Evolutionary conservation across 2,797 vertebrate genomes (phyloP), one percentile per base, ranked within the genome.

Genomic region (Acrocephalus scirpaceus): DNA sequence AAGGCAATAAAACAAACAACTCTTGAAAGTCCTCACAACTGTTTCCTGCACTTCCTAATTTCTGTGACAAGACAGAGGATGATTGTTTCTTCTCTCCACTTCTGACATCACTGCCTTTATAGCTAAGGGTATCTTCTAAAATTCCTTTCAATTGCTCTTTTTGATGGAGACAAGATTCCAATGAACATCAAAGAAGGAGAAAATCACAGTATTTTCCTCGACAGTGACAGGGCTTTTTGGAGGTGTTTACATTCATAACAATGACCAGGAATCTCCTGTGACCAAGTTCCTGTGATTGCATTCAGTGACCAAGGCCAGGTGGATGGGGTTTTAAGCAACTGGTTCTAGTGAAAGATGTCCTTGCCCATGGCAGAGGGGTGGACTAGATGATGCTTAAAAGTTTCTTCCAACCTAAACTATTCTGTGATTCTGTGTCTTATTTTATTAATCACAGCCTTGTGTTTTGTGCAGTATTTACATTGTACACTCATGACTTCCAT

Each of bases 401-500:
- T 36, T 18, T 40, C 40, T 10, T 83, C 65, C 22, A 57, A 32
- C 19, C 19, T 38, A 58, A 75, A 66, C 13, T 20, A 13, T 45
- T 74, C 66, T 57, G 15, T 61, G 30, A 64, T 29, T 61, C 57
- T 51, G 36, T 23, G 23, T 54, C 51, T 66, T 42, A 9, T 56
- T 78, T 58, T 61, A 77, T 38, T 64, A 54, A 62, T 40, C 40
- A 54, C 26, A 64, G 29, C 10, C 42, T 61, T 60, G 38, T 66
- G 50, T 58, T 91, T 83, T 73, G n/a, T 44, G 36, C 66, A 66
- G 14, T 76, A 30, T 76, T 79, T 56, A 36, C 47, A 21, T 11
- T 51, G 48, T 16, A 56, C 18, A 16, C 32, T 57, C 69, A 29
- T 0, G 2, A 26, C 16, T 60, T 45, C 8, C 0, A 1, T 25